Evolutionary conservation across 2,888 invertebrate species (phyloP), one percentile per base, ranked within the genome.

Genomic region (Brassicogethes aeneus): DNA sequence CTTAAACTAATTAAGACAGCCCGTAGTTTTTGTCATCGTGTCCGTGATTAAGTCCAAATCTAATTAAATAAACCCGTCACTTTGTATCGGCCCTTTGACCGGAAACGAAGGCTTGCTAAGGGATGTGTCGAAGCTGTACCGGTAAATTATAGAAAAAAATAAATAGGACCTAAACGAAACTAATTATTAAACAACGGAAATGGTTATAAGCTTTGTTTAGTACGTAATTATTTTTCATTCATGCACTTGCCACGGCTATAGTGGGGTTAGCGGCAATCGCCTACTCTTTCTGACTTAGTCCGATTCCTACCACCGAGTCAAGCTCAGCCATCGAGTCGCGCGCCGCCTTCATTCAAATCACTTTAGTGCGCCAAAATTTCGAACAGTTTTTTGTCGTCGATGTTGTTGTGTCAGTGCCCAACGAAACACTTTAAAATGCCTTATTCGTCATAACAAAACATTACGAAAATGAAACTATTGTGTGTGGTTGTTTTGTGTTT

Each of bases 31-130:
- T n/a, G n/a, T n/a, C n/a, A n/a, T n/a, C n/a, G n/a, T n/a, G n/a
- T n/a, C n/a, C n/a, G n/a, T n/a, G n/a, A n/a, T n/a, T n/a, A n/a
- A n/a, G n/a, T n/a, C n/a, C n/a, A n/a, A n/a, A n/a, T n/a, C n/a
- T n/a, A n/a, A n/a, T n/a, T n/a, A n/a, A n/a, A n/a, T n/a, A n/a
- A n/a, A n/a, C n/a, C n/a, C n/a, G n/a, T n/a, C n/a, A n/a, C n/a
- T n/a, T n/a, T n/a, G n/a, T n/a, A n/a, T n/a, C n/a, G n/a, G n/a
- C n/a, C n/a, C n/a, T n/a, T n/a, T n/a, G n/a, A 23, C 23, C 23
- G 23, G 23, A 23, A 23, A 23, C 23, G 23, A 23, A 23, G 23
- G 23, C n/a, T n/a, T n/a, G n/a, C n/a, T n/a, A n/a, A n/a, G n/a
- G n/a, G n/a, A n/a, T n/a, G n/a, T n/a, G 23, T 10, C 23, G 23